Evolutionary conservation across 1,140 invertebrate genomes (phyloP).

Genomic region (Drosophila funebris): DNA sequence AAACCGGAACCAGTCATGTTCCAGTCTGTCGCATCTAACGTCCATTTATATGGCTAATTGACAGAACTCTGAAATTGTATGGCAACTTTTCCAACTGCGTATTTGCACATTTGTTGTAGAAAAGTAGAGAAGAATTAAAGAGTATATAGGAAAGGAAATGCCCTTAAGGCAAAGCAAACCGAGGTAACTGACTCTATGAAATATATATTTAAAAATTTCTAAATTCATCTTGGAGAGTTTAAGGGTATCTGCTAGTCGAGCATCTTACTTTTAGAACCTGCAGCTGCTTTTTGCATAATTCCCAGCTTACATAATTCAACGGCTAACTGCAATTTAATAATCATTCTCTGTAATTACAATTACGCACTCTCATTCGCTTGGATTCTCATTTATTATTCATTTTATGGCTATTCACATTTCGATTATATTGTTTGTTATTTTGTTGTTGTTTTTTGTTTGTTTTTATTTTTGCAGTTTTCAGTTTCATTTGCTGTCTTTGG

Average conservation of each 20-base stretch:
- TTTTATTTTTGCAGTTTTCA: constrained; percentile 22
- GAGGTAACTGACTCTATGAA: no score
- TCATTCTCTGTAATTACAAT: constrained; percentile 24
- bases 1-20: constrained; percentile 36
- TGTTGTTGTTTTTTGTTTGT: not conserved
- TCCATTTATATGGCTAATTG: constrained; percentile 44
- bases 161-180: no score
- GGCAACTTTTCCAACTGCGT: not conserved
- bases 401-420: constrained; percentile 30
- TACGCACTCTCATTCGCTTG: constrained; percentile 22
- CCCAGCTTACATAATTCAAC: constrained; percentile 21
- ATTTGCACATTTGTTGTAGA: not conserved
- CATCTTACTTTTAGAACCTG: not conserved
- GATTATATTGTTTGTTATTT: constrained; percentile 19
- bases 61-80: constrained; percentile 1
- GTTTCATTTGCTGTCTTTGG: constrained; percentile 12
- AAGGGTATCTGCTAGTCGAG: not conserved
- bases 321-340: constrained; percentile 26
- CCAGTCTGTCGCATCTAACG: constrained; percentile 27
- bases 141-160: no score
- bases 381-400: constrained; percentile 36
- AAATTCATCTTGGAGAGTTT: not conserved
- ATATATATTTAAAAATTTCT: no score
- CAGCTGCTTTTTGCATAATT: constrained; percentile 2
- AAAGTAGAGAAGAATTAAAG: no score